These are phyloP conservation scores for Onychostoma macrolepis DNA, from an alignment of 2,113 vertebrate species.

Conservation along the genomic window DNA sequence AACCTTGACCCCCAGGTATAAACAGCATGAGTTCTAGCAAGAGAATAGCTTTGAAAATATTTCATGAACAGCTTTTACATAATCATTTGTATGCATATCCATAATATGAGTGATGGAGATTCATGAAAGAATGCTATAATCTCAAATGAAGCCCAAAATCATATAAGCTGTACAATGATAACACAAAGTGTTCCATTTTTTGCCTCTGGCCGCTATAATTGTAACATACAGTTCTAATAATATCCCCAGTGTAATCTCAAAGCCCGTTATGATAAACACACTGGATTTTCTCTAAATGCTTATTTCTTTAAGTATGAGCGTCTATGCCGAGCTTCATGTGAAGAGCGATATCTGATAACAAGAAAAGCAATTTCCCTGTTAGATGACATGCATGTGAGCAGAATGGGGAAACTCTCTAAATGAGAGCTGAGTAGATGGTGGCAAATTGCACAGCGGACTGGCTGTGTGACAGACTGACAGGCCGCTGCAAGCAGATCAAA, in stretches of 20 bases:
- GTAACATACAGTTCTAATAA: constrained; percentile 56
- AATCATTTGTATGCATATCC: constrained; percentile 23
- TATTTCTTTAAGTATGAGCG: constrained; percentile 8
- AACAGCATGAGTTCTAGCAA: neutral
- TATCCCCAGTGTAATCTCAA: constrained; percentile 39
- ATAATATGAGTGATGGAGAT: neutral
- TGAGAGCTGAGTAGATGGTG: constrained; percentile 10
- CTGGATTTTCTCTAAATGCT: constrained; percentile 13
- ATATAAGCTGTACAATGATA: constrained; percentile 10
- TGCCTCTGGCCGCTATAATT: constrained; percentile 39
- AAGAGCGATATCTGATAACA: constrained; percentile 41
- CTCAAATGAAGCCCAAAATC: constrained; percentile 5
- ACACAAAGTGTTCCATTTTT: neutral
- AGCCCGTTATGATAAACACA: constrained; percentile 45
- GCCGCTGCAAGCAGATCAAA: constrained; percentile 37
- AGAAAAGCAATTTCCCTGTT: constrained; percentile 52
- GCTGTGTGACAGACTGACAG: constrained; percentile 48
- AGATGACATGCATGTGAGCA: constrained; percentile 37
- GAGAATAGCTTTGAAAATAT: neutral
- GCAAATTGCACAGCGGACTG: constrained; percentile 38
- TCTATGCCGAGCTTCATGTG: constrained; percentile 7
- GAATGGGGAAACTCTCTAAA: constrained; percentile 33
- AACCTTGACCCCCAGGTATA: neutral
- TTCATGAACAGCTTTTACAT: neutral
- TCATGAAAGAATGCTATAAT: neutral